Conservation (phyloP, 2,888 invertebrate genomes). For the Strigamia crassipes region DNA sequence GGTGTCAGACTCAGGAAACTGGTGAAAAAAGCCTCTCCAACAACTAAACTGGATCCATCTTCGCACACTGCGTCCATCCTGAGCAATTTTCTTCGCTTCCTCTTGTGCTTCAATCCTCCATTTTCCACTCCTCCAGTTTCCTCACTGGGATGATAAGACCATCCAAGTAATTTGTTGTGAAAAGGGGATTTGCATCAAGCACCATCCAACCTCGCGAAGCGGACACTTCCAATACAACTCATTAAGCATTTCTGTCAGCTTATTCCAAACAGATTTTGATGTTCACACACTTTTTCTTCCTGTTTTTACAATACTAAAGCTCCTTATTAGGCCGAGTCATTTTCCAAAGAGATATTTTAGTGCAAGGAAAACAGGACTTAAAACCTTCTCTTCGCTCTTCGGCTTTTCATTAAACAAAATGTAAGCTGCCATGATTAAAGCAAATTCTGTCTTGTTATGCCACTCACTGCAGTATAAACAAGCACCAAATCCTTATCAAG, state of each 20-base stretch:
- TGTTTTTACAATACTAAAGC: not conserved
- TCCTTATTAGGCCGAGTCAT: constrained; percentile 27
- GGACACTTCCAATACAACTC: constrained; percentile 33
- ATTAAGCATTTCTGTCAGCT: constrained; percentile 42
- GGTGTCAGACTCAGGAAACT: constrained; percentile 40
- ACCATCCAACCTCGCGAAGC: not conserved
- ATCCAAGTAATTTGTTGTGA: constrained; percentile 31
- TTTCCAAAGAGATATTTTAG: constrained; percentile 14
- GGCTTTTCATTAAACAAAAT: constrained; percentile 33
- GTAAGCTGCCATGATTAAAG: constrained; percentile 32
- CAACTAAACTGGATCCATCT: constrained; percentile 30
- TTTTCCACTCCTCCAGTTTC: constrained; percentile 37
- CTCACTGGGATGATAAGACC: constrained; percentile 22
- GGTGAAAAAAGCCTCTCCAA: constrained; percentile 38
- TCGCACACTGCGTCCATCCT: constrained; percentile 31
- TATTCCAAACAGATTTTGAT: constrained; percentile 35
- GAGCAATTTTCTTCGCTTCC: constrained; percentile 39
- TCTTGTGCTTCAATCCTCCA: constrained; percentile 41
- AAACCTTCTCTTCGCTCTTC: not conserved
- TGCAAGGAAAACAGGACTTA: not conserved
- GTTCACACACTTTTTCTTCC: constrained; percentile 5
- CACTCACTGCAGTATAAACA: constrained; percentile 1
- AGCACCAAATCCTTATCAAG: constrained; percentile 1
- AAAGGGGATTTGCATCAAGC: constrained; percentile 35
- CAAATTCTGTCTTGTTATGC: constrained; percentile 28